Percentiles rank a stretch among this genome's conserved stretches.
These are phyloP conservation scores for Crotalus helleri DNA, from an alignment of 2,113 vertebrate genomes.

Conservation along the genomic window DNA sequence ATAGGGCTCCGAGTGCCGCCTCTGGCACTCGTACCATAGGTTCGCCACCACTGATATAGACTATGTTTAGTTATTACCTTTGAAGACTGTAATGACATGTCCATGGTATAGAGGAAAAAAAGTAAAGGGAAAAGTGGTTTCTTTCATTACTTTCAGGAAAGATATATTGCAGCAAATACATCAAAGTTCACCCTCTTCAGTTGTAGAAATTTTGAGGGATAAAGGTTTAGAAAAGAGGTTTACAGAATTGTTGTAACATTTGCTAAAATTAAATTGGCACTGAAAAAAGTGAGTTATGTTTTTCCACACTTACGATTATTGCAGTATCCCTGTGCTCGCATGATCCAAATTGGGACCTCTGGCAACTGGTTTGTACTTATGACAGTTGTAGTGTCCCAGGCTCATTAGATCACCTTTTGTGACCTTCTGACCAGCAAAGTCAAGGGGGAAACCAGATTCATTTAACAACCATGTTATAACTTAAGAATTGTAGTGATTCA, in stretches of 20 bases:
- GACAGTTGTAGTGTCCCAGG: background rate
- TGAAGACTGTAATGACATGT: slow-evolving; percentile 19
- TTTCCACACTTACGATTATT: background rate
- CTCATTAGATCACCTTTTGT: background rate
- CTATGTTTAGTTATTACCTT: slow-evolving; percentile 53
- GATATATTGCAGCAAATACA: background rate
- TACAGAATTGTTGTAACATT: background rate
- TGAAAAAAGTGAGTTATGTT: background rate
- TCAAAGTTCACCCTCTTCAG: background rate
- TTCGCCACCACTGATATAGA: background rate
- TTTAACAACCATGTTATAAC: background rate
- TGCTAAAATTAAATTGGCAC: background rate
- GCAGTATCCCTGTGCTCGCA: background rate
- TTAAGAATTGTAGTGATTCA: background rate
- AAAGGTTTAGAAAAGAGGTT: background rate
- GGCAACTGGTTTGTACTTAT: background rate
- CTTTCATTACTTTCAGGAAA: background rate
- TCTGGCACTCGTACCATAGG: too few relatives aligned
- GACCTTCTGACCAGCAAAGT: background rate
- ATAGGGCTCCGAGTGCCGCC: too few relatives aligned
- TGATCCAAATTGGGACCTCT: background rate
- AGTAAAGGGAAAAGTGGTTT: background rate
- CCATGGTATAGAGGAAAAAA: background rate
- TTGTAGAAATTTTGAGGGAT: background rate
- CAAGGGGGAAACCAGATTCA: background rate